Conservation (phyloP, 1,140 invertebrate genomes). For the Drosophila virilis region DNA sequence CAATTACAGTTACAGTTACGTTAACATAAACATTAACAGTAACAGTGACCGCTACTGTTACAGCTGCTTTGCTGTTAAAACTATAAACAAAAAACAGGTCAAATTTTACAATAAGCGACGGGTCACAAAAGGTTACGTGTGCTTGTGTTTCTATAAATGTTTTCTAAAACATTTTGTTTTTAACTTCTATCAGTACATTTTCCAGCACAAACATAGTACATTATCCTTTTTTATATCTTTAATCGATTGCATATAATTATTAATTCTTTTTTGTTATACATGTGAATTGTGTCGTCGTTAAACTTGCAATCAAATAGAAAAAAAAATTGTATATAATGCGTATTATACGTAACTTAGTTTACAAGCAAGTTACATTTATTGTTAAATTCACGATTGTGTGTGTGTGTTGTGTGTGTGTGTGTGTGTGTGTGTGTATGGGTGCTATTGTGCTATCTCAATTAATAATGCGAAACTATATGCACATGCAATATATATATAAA, state of each 20-base stretch:
- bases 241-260: constrained; percentile 8
- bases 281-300: constrained; percentile 15
- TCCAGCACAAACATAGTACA: constrained; percentile 36
- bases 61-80: constrained; percentile 36
- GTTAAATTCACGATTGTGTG: constrained; percentile 47
- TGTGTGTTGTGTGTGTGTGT: background rate
- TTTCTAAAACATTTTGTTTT: constrained; percentile 16
- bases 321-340: background rate
- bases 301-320: constrained; percentile 1
- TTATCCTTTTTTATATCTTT: background rate
- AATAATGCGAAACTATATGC: constrained; percentile 12
- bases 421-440: background rate
- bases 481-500: background rate
- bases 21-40: background rate
- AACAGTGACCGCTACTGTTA: background rate
- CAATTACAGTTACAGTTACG: constrained; percentile 10
- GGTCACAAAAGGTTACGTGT: constrained; percentile 12
- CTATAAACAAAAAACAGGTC: constrained; percentile 15
- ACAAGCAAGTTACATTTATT: constrained; percentile 48
- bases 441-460: constrained; percentile 10
- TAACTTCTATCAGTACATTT: constrained; percentile 72
- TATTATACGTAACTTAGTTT: constrained; percentile 3
- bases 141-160: constrained; percentile 15
- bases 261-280: background rate
- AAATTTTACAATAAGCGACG: constrained; percentile 4